phyloP scores from a whole-genome alignment of 2,113 vertebrate genomes.

The Menura novaehollandiae region DNA sequence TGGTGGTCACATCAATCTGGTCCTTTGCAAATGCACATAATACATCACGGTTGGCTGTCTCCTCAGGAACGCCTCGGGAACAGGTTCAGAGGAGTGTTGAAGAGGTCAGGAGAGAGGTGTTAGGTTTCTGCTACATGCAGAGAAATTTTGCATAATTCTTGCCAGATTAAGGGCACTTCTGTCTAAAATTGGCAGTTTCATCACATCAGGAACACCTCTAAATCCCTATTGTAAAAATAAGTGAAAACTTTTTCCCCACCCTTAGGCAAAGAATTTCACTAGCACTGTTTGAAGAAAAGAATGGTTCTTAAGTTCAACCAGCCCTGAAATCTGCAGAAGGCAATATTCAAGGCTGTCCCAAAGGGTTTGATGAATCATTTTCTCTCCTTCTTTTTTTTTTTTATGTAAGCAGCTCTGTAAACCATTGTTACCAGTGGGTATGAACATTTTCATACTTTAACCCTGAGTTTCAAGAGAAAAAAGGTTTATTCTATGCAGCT shows the following conservation, averaged over 20 bases:
- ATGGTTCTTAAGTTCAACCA: not conserved
- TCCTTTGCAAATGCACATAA: not conserved
- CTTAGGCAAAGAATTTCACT: not conserved
- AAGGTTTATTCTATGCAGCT: not conserved
- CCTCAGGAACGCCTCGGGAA: not conserved
- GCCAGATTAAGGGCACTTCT: not conserved
- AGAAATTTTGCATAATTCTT: not conserved
- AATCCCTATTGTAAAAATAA: constrained; percentile 7
- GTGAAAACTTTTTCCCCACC: not conserved
- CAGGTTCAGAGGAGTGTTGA: not conserved
- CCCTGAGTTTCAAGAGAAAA: not conserved
- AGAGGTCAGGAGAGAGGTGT: not conserved
- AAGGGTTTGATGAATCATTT: not conserved
- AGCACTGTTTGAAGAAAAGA: not conserved
- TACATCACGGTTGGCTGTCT: not conserved
- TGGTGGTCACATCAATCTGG: not conserved
- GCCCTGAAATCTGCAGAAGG: not conserved
- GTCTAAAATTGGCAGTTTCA: not conserved
- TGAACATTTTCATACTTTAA: not conserved
- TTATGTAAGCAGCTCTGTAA: not conserved
- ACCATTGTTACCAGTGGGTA: not conserved
- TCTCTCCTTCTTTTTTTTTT: not conserved
- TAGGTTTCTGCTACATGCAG: not conserved
- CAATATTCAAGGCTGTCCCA: not conserved
- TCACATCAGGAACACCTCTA: not conserved